Base-by-base conservation (phyloP, 2,888 invertebrate species). In the Rhamnusium bicolor region DNA sequence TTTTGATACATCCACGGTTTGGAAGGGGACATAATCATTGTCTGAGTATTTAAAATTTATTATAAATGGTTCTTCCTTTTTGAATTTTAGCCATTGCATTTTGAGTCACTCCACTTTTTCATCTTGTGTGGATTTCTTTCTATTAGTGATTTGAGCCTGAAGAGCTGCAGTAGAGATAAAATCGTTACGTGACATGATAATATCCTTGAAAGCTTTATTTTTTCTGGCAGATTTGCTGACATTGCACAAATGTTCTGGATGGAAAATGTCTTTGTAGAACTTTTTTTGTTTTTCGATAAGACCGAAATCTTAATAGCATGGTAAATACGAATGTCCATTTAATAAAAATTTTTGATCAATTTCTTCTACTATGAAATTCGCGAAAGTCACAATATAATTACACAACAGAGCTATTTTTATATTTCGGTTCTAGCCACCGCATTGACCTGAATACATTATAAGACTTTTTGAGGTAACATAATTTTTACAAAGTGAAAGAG, bases 81-180 rank as follows among this genome's bases (percentile, higher is more conserved):
- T 71, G 29, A 65, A 71, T n/a, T 65, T 71, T 47, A 71, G 47
- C 56, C 65, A 71, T 54, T 71, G 71, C 14, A 71, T 71, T 71
- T 65, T 71, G 18, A 71, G 56, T 47, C 71, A 71, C 47, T 71
- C 58, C 19, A 58, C 71, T 71, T 65, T 71, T 32, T 19, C 54
- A 46, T 32, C 65, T 32, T 56, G 19, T 65, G 16, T 54, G 10
- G 53, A 51, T 71, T 71, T 71, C 46, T 65, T 66, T 63, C 71
- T 63, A 16, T 63, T 71, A 32, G 47, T 71, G 7, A 71, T 65
- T 56, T 63, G 65, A 4, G 46, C 18, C 24, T 71, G 54, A 32
- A 71, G 54, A 56, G 47, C 10, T 66, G 21, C 12, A 18, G 66
- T 40, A 21, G 54, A 54, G 21, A 54, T 54, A 60, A 69, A 69